These are phyloP conservation scores for Triplophysa rosa DNA, from an alignment of 2,113 vertebrate species.

Conservation along the genomic window DNA sequence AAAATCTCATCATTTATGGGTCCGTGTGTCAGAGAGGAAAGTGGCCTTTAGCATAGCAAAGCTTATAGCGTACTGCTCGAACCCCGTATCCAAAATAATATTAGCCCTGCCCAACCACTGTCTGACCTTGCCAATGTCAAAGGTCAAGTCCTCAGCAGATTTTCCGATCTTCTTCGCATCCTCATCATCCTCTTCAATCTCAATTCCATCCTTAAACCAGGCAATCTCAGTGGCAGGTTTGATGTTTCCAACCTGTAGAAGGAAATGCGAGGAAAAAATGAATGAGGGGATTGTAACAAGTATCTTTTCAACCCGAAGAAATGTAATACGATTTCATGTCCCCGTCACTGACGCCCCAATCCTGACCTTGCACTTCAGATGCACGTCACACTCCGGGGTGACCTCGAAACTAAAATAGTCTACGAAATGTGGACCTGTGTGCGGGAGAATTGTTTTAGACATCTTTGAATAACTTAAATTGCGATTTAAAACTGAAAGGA, in stretches of 20 bases:
- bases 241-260: conserved; percentile 90
- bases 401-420: conserved; percentile 93
- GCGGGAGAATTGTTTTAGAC: conserved; percentile 42
- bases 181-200: conserved; percentile 91
- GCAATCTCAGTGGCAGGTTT: conserved; percentile 87
- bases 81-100: conserved; percentile 50
- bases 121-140: conserved; percentile 95
- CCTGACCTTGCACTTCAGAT: conserved; percentile 93
- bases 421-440: conserved; percentile 94
- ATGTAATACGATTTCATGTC: conserved; percentile 3
- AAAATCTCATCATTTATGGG: conserved; percentile 57
- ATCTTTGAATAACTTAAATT: not conserved
- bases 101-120: not conserved
- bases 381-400: conserved; percentile 87
- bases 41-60: conserved; percentile 49
- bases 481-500: not conserved
- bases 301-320: conserved; percentile 6
- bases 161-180: conserved; percentile 80
- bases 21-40: conserved; percentile 58
- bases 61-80: conserved; percentile 39
- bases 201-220: conserved; percentile 92
- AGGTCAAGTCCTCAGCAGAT: conserved; percentile 82
- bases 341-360: not conserved
- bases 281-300: conserved; percentile 22
- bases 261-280: conserved; percentile 27